A percentile compares a stretch with the other conserved stretches of the same genome.
Evolutionary conservation across 2,797 vertebrate species (phyloP).

Genomic region (Picus viridis): DNA sequence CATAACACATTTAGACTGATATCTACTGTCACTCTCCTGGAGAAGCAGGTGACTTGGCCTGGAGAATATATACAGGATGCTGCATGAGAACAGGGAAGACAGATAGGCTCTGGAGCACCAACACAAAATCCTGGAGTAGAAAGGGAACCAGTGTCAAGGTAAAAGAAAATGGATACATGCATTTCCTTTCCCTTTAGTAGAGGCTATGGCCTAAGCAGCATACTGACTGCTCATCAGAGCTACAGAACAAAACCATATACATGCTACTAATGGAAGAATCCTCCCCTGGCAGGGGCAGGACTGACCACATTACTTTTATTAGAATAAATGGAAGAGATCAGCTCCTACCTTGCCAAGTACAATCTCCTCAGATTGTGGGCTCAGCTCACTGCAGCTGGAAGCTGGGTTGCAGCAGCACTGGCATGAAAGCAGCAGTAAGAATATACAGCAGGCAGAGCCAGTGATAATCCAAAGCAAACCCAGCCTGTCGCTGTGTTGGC

Average conservation of each 20-base stretch:
- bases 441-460: not conserved
- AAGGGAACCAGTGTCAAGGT: not conserved
- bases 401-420: not conserved
- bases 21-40: not conserved
- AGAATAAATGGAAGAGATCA: not conserved
- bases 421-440: not conserved
- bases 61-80: not conserved
- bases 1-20: not conserved
- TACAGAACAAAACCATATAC: not conserved
- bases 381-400: not conserved
- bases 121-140: not conserved
- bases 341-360: conserved; percentile 40
- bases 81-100: not conserved
- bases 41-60: not conserved
- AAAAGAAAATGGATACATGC: not conserved
- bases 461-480: conserved; percentile 23
- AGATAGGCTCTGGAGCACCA: not conserved
- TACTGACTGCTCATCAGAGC: not conserved
- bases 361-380: not conserved
- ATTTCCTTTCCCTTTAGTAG: not conserved
- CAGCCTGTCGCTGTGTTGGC: not conserved
- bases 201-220: not conserved
- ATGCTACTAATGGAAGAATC: not conserved
- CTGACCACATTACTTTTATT: not conserved
- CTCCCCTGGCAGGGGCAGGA: not conserved